phyloP scores from a whole-genome alignment of 2,888 invertebrate species.

The Clunio marinus region DNA sequence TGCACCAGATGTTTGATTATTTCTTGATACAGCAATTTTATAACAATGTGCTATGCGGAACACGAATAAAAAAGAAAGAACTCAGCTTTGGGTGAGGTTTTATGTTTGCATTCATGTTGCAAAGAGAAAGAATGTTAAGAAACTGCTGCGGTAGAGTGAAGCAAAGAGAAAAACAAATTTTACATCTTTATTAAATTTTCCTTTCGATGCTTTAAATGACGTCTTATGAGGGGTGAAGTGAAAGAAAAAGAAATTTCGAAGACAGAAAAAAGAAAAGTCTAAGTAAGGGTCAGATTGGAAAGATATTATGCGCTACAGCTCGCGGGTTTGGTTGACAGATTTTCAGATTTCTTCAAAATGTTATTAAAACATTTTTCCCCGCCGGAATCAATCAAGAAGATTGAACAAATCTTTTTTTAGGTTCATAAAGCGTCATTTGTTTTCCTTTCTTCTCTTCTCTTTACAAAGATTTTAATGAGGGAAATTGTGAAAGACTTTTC shows the following conservation, averaged over 20 bases:
- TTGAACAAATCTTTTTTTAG: too few species aligned
- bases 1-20: conserved; percentile 39
- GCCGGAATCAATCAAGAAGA: background rate
- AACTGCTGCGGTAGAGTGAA: background rate
- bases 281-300: background rate
- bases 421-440: too few species aligned
- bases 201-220: background rate
- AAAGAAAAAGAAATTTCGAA: background rate
- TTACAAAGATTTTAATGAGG: too few species aligned
- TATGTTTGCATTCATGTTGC: background rate
- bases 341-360: background rate
- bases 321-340: background rate
- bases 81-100: background rate
- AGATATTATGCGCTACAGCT: background rate
- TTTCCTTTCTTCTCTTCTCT: too few species aligned
- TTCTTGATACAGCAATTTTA: conserved; percentile 34
- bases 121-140: conserved; percentile 3
- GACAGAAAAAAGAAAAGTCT: background rate
- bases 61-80: background rate
- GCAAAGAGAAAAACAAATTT: background rate
- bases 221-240: background rate
- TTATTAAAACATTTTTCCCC: background rate
- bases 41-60: conserved; percentile 25
- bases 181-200: conserved; percentile 17
- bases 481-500: too few species aligned